phyloP scores from a whole-genome alignment of 2,113 vertebrate species.

The Scytalopus superciliaris region DNA sequence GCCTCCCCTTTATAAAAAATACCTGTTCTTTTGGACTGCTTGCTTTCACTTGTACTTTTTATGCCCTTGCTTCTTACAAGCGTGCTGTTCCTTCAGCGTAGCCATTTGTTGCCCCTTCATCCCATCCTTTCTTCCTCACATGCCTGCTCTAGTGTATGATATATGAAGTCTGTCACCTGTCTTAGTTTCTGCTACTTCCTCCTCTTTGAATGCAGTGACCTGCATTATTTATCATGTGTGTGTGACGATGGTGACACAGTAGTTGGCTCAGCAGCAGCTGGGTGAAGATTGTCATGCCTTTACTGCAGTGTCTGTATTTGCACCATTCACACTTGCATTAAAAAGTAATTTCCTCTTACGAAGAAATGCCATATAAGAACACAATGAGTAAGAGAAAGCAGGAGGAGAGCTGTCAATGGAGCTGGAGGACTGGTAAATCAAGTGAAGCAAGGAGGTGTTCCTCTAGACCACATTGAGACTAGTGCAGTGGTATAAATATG shows the following conservation, averaged over 20 bases:
- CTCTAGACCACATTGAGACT: fast-evolving
- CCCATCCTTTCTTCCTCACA: background rate
- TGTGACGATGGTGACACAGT: background rate
- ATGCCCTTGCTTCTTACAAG: background rate
- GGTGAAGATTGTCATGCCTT: background rate
- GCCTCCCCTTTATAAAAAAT: background rate
- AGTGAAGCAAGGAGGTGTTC: background rate
- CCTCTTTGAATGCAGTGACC: background rate
- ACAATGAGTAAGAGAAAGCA: background rate
- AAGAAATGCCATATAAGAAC: background rate
- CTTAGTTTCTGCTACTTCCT: background rate
- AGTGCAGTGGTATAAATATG: too few species aligned
- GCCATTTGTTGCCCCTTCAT: background rate
- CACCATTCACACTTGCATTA: fast-evolving
- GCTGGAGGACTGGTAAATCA: background rate
- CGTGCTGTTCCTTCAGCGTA: background rate
- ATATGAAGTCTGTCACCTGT: background rate
- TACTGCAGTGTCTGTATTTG: background rate
- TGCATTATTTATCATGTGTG: background rate
- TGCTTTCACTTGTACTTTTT: background rate
- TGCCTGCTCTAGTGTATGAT: background rate
- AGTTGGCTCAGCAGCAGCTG: background rate
- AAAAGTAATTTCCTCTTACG: background rate
- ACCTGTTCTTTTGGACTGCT: background rate
- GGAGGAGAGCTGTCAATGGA: background rate